Evolutionary conservation across 2,113 vertebrate genomes (phyloP), one percentile per base, ranked within the genome.

Genomic region (Galeopterus variegatus): DNA sequence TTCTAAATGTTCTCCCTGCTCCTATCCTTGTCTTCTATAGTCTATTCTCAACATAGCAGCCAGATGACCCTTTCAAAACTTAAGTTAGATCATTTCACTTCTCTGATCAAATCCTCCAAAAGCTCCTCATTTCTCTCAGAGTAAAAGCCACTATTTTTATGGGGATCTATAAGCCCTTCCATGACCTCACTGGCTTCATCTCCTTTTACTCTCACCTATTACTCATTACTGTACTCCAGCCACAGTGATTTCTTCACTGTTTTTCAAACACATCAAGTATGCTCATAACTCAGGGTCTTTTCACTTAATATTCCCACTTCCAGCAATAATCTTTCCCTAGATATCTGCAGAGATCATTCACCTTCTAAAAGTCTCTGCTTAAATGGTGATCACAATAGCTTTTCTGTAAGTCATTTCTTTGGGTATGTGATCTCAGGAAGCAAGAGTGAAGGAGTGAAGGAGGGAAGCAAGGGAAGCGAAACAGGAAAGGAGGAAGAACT

Each of bases 351-450:
- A 95, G 23, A 45, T 58, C 7, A 82, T 52, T 82, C 12, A 54
- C 6, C 8, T 85, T 65, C 24, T 70, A 58, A 70, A 81, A 45
- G 60, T 45, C 24, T 76, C 52, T 94, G 24, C 67, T 86, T 92
- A 82, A 88, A 88, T 80, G n/a, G 23, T 84, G 56, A 95, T 60
- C n/a, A 67, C 11, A 72, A 50, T 28, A 87, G 58, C 45, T 87
- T 95, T 88, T 80, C n/a, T 75, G 5, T 24, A 92, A 52, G 9
- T 90, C n/a, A 8, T 69, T 96, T 87, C 28, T 93, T 83, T 62
- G 52, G 64, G 23, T 64, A 93, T 88, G 76, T 83, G n/a, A 84
- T 64, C 70, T 90, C n/a, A 75, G 62, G 79, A 72, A 88, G 26
- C 65, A 94, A 19, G 19, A 58, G 5, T 67, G 28, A 92, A 82